A percentile compares a stretch with the other conserved stretches of the same genome.
Evolutionary conservation across 1,140 invertebrate genomes (phyloP).

Genomic region (Diprion similis): DNA sequence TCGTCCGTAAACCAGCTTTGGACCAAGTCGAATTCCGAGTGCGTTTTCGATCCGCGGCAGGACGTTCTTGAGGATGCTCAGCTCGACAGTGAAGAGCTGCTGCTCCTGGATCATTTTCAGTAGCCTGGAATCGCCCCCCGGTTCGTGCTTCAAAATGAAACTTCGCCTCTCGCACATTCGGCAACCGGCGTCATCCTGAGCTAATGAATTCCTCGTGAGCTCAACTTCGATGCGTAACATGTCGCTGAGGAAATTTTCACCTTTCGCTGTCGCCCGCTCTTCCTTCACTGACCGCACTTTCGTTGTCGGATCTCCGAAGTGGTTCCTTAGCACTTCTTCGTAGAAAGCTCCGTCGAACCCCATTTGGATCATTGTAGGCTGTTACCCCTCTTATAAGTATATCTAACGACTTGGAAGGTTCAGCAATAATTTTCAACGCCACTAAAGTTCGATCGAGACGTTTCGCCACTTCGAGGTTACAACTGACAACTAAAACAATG

Average conservation of each 20-base stretch:
- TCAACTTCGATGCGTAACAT: conserved; percentile 18
- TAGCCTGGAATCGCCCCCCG: background rate
- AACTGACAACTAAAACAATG: no score
- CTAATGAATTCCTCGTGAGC: conserved; percentile 13
- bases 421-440: no score
- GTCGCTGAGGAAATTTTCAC: conserved; percentile 25
- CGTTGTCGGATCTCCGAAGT: conserved; percentile 22
- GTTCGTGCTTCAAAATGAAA: conserved; percentile 32
- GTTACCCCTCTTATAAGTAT: no score
- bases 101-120: conserved; percentile 20
- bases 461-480: no score
- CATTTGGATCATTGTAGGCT: background rate
- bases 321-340: conserved; percentile 21
- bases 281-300: conserved; percentile 11
- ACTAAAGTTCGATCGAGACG: no score
- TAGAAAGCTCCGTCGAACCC: conserved; percentile 17
- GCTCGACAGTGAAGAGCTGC: conserved; percentile 26
- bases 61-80: conserved; percentile 22
- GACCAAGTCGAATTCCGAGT: conserved; percentile 17
- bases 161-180: conserved; percentile 5
- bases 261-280: conserved; percentile 14
- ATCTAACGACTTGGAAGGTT: background rate
- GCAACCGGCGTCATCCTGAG: background rate
- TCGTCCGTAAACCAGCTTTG: conserved; percentile 28
- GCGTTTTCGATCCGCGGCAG: conserved; percentile 28